Conservation (phyloP, 2,888 invertebrate species). For the Euproctis similis region DNA sequence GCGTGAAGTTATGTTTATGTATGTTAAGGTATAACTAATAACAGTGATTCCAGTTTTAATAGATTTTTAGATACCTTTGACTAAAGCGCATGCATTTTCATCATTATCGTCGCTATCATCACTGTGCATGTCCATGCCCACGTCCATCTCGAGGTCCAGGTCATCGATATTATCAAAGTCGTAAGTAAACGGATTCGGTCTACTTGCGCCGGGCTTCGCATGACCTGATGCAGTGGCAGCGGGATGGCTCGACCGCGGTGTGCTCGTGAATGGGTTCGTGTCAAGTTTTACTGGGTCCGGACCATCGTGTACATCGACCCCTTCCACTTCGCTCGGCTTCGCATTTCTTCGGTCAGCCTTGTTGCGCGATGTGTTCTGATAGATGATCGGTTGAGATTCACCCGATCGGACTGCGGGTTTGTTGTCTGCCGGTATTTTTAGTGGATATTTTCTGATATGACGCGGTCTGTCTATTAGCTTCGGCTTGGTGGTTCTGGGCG, state of each 20-base stretch:
- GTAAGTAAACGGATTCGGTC: constrained; percentile 34
- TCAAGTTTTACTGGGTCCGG: constrained; percentile 20
- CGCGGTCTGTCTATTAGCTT: constrained; percentile 55
- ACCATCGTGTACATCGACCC: constrained; percentile 40
- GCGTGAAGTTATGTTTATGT: too few species aligned
- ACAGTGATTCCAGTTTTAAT: too few species aligned
- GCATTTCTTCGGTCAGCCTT: background rate
- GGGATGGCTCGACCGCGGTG: constrained; percentile 15
- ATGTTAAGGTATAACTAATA: too few species aligned
- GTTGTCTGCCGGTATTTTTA: constrained; percentile 30
- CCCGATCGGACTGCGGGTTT: constrained; percentile 3
- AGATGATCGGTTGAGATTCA: constrained; percentile 27
- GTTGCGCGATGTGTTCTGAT: constrained; percentile 42
- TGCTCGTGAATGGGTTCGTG: constrained; percentile 44
- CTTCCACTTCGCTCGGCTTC: constrained; percentile 6
- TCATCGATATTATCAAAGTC: constrained; percentile 4
- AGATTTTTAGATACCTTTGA: constrained; percentile 54
- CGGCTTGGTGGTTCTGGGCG: constrained; percentile 50
- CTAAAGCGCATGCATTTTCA: constrained; percentile 33
- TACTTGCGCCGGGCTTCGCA: constrained; percentile 18
- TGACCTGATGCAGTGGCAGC: background rate
- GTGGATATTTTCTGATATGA: constrained; percentile 54
- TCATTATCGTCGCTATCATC: constrained; percentile 5
- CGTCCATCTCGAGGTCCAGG: background rate
- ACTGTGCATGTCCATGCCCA: background rate